phyloP scores from a whole-genome alignment of 2,113 vertebrate genomes.

The Nycticebus coucang region DNA sequence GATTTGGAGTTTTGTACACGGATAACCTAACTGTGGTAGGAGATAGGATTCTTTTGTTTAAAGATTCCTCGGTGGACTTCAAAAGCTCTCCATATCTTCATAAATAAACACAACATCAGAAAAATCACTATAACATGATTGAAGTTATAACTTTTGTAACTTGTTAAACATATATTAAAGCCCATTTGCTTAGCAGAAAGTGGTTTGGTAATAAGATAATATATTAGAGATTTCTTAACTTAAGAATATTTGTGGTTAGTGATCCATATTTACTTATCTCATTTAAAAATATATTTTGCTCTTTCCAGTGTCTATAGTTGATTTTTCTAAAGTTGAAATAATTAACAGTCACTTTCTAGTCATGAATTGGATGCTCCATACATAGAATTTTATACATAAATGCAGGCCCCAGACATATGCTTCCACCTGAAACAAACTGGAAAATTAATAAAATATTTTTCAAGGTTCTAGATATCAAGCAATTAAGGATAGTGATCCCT shows the following conservation, averaged over 20 bases:
- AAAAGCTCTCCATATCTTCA: slow-evolving; percentile 79
- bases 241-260: neutral
- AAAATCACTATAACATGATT: slow-evolving; percentile 16
- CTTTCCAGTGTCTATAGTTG: neutral
- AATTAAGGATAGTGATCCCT: slow-evolving; percentile 5
- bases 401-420: neutral
- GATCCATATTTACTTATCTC: slow-evolving; percentile 36
- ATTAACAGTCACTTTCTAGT: slow-evolving; percentile 25
- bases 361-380: neutral
- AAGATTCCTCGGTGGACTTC: slow-evolving; percentile 78
- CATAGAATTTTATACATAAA: neutral
- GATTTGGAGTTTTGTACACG: slow-evolving; percentile 83
- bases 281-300: neutral
- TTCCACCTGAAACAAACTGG: slow-evolving; percentile 16
- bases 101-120: slow-evolving; percentile 78
- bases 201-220: neutral
- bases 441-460: slow-evolving; percentile 24
- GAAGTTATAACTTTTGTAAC: slow-evolving; percentile 59
- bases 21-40: slow-evolving; percentile 80
- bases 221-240: neutral
- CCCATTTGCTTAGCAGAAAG: slow-evolving; percentile 69
- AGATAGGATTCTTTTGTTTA: slow-evolving; percentile 84
- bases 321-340: slow-evolving; percentile 55
- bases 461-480: neutral
- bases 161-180: slow-evolving; percentile 80